A percentile compares a stretch with the other conserved stretches of the same genome.
Evolutionary conservation across 2,888 invertebrate genomes (phyloP).

Genomic region (Sturmia bella): DNA sequence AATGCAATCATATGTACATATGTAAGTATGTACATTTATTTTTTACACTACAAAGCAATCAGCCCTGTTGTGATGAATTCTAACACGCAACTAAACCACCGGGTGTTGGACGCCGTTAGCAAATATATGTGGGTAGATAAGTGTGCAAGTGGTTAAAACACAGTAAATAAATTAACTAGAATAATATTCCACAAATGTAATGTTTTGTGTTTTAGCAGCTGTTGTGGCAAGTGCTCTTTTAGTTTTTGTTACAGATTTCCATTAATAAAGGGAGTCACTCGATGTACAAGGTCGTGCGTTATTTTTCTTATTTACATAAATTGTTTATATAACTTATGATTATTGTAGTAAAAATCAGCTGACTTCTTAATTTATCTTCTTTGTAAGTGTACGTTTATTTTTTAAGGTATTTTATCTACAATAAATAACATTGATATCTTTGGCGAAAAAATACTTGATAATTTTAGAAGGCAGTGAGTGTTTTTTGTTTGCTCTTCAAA

Average conservation of each 20-base stretch:
- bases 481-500: background rate
- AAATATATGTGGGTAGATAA: slow-evolving; percentile 21
- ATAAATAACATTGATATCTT: slow-evolving; percentile 24
- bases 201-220: too few species aligned
- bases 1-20: too few species aligned
- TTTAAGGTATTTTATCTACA: too few species aligned
- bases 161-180: background rate
- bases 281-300: too few species aligned
- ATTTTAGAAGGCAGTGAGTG: slow-evolving; percentile 14
- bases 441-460: background rate
- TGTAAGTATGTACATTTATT: too few species aligned
- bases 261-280: slow-evolving; percentile 1
- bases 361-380: too few species aligned
- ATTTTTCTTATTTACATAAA: too few species aligned
- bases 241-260: background rate
- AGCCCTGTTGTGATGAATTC: slow-evolving; percentile 47
- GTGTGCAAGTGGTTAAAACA: background rate
- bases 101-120: background rate
- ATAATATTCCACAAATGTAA: too few species aligned
- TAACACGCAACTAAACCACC: slow-evolving; percentile 48
- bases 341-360: too few species aligned
- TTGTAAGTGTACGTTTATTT: too few species aligned
- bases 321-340: too few species aligned
- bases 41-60: slow-evolving; percentile 22
- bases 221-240: too few species aligned